phyloP scores from a whole-genome alignment of 2,797 vertebrate species.

The Hylomyscus alleni region DNA sequence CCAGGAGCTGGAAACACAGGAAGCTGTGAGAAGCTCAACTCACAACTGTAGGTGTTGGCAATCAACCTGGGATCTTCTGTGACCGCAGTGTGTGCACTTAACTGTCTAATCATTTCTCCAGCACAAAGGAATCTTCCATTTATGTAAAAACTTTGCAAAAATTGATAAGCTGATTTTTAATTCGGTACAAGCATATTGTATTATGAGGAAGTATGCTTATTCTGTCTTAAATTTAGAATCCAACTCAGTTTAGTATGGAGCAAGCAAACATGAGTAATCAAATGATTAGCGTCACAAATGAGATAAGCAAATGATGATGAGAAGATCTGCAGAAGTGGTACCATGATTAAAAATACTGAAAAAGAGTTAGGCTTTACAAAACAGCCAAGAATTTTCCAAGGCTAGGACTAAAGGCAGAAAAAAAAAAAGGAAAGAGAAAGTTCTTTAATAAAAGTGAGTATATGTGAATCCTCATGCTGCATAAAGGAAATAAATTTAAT shows the following conservation, averaged over 20 bases:
- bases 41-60: neutral
- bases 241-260: neutral
- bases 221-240: conserved; percentile 51
- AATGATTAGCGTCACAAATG: conserved; percentile 41
- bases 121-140: neutral
- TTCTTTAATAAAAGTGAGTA: conserved; percentile 64
- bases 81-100: neutral
- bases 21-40: neutral
- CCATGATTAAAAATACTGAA: conserved; percentile 47
- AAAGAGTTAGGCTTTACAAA: conserved; percentile 62
- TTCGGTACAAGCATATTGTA: neutral
- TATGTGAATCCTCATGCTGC: conserved; percentile 60
- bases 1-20: neutral
- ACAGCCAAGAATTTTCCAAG: conserved; percentile 53
- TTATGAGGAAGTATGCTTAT: neutral
- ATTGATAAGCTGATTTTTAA: conserved; percentile 49
- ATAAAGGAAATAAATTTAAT: conserved; percentile 79
- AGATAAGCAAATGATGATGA: conserved; percentile 65
- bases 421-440: neutral
- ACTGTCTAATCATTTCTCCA: neutral
- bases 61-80: neutral
- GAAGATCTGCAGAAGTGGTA: conserved; percentile 26
- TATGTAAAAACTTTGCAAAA: neutral
- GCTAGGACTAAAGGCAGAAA: neutral
- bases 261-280: neutral